Base-by-base conservation (phyloP, 2,797 vertebrate genomes). In the Okamejei kenojei region DNA sequence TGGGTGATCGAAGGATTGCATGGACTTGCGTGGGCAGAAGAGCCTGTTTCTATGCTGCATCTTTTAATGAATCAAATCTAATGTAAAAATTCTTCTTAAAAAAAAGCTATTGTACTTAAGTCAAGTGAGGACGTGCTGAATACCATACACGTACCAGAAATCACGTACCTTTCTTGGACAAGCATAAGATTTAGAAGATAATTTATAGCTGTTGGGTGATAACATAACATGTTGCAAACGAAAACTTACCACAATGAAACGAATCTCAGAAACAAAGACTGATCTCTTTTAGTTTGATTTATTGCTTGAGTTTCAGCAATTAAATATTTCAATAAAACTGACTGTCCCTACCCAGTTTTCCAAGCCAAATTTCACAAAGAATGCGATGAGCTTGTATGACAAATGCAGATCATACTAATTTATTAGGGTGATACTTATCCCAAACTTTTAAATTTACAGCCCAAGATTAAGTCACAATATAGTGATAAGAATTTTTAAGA, bases 161-260 rank as follows among this genome's bases (percentile, higher is more conserved):
- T 90, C 23, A 71, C 65, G 38, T 32, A 90, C 71, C 32, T 45
- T 90, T 23, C 2, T 73, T 90, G 32, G 32, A 63, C 88, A 90
- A 90, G 88, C 71, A 71, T 19, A 90, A 73, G 88, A 90, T 73
- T 71, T 90, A 73, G 17, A 90, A 71, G 32, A 5, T 90, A 7
- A 90, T 65, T 90, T 90, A 73, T 90, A 90, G 63, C 88, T 90
- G 63, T 90, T 90, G 63, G 88, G 88, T 73, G 38, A 90, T 38
- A 7, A 71, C 88, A 90, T 13, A 90, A 90, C 88, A 71, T 71
- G 88, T 71, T 90, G 15, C 19, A 73, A 73, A 90, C 9, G 32
- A n/a, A 90, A 90, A 90, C 35, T 6, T 90, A 38, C 32, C n/a
- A 13, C 88, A 90, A 90, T 90, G 63, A 90, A 73, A 90, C 63